A percentile compares a stretch with the other conserved stretches of the same genome.
Evolutionary conservation across 2,888 invertebrate species (phyloP).

Genomic region (Steromphala cineraria): DNA sequence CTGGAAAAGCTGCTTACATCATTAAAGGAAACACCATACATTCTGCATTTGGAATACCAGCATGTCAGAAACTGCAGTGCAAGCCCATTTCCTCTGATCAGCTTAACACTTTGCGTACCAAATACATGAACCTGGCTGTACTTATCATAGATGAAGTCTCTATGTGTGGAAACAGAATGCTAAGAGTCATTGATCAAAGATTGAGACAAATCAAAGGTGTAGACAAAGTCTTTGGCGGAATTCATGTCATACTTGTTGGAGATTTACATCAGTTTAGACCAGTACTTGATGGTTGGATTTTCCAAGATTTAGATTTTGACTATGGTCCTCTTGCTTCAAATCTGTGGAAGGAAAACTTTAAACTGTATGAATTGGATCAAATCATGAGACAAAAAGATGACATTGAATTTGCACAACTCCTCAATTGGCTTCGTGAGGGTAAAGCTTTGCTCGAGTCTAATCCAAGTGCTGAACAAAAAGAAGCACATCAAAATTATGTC

Average conservation of each 20-base stretch:
- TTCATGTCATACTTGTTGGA: conserved; percentile 39
- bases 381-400: conserved; percentile 46
- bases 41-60: conserved; percentile 24
- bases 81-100: conserved; percentile 16
- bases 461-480: no score
- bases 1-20: conserved; percentile 44
- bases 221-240: conserved; percentile 35
- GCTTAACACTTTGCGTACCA: conserved; percentile 7
- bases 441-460: background rate
- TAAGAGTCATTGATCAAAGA: conserved; percentile 31
- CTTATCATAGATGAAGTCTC: conserved; percentile 47
- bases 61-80: conserved; percentile 23
- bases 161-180: conserved; percentile 39
- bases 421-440: conserved; percentile 45
- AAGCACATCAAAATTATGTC: no score
- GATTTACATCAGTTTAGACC: conserved; percentile 43
- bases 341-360: conserved; percentile 40
- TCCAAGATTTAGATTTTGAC: conserved; percentile 21
- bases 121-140: conserved; percentile 24
- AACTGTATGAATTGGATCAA: conserved; percentile 39
- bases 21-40: conserved; percentile 35
- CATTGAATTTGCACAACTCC: conserved; percentile 41
- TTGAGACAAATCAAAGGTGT: conserved; percentile 33
- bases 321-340: conserved; percentile 38
- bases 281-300: conserved; percentile 37